Evolutionary conservation across 2,888 invertebrate genomes (phyloP).

Genomic region (Synergus itoensis): DNA sequence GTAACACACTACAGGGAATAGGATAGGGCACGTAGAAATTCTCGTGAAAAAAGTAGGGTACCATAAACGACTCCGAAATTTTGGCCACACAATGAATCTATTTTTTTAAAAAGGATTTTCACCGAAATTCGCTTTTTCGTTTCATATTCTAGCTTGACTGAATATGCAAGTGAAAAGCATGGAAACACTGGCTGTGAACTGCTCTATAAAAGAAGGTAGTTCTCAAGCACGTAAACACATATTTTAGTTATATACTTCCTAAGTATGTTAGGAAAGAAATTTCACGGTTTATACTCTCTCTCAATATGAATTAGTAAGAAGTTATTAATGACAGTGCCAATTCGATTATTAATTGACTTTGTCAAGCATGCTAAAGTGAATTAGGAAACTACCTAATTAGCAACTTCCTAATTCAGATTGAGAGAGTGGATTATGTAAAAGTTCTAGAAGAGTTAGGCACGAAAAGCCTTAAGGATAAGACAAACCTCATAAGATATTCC

Average conservation of each 20-base stretch:
- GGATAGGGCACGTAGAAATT: slow-evolving; percentile 26
- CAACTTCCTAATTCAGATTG: too few relatives aligned
- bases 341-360: too few relatives aligned
- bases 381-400: too few relatives aligned
- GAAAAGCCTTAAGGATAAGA: too few relatives aligned
- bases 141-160: not conserved
- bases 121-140: not conserved
- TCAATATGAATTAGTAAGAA: too few relatives aligned
- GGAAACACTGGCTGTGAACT: not conserved
- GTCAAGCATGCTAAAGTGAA: too few relatives aligned
- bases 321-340: too few relatives aligned
- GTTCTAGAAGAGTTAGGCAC: too few relatives aligned
- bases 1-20: slow-evolving; percentile 9
- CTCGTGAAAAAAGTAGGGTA: slow-evolving; percentile 10
- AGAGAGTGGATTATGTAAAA: too few relatives aligned
- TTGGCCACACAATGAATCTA: not conserved
- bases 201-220: not conserved
- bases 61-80: slow-evolving; percentile 5
- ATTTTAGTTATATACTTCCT: slow-evolving; percentile 19
- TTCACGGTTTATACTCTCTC: too few relatives aligned
- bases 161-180: not conserved
- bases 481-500: too few relatives aligned
- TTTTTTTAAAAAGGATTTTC: not conserved
- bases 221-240: slow-evolving; percentile 12
- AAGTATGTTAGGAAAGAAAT: not conserved